Base-by-base conservation (phyloP, 2,888 invertebrate genomes). In the Conistra vaccinii region DNA sequence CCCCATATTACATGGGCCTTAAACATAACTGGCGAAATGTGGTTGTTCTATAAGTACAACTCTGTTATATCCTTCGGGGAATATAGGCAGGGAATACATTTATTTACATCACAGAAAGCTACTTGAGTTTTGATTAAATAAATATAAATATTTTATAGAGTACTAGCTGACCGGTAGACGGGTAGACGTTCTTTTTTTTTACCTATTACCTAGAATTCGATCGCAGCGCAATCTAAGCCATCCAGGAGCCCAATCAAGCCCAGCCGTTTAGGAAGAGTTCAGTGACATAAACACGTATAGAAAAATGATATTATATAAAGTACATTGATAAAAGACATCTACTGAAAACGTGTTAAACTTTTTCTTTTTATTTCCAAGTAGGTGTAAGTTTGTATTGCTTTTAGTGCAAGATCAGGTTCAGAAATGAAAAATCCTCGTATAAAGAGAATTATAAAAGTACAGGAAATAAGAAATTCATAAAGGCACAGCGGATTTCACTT, bases 381-480 rank as follows among this genome's bases (percentile, higher is more conserved):
- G n/a, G n/a, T n/a, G n/a, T n/a, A n/a, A n/a, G 12, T 48, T 55
- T 35, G 39, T 81, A 57, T 77, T 57, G 17, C 17, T 57, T 62
- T 73, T 23, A 69, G 53, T 60, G 53, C n/a, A 69, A 6, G 26
- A 63, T 66, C 10, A 12, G 29, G 14, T 63, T n/a, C 29, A 55
- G 48, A 55, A 63, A 42, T 26, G 32, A 55, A 81, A 70, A 62
- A 35, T 17, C 45, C 29, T 48, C 7, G 6, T 53, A 23, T 60
- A 69, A 72, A 67, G 48, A 58, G 66, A 74, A 74, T 77, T 68
- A 73, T 66, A 65, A 76, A 72, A 76, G 53, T 55, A 78, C 60
- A 66, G 29, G 48, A 58, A 78, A 76, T 75, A 71, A 82, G 58
- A n/a, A 77, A 69, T 75, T 73, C 69, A 76, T 76, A 84, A 87